Conservation (phyloP, 2,113 vertebrate genomes). For the Macroglossus sobrinus region DNA sequence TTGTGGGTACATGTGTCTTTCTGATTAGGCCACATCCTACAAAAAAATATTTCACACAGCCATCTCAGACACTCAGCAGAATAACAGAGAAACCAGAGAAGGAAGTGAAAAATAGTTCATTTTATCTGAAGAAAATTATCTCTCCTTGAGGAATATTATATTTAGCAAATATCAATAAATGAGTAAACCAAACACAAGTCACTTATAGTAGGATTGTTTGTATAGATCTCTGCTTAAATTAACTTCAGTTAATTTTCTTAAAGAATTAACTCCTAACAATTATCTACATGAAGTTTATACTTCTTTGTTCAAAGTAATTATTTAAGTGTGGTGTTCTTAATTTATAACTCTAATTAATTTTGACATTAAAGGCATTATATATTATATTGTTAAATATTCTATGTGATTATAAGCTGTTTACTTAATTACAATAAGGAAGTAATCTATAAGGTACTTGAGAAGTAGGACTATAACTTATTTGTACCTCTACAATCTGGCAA, state of each 20-base stretch:
- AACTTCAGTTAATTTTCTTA: constrained; percentile 30
- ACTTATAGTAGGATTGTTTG: background rate
- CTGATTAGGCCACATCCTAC: background rate
- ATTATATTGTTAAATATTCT: background rate
- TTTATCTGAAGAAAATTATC: background rate
- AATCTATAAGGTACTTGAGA: background rate
- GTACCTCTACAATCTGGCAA: background rate
- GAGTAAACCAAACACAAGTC: constrained; percentile 15
- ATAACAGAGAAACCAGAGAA: background rate
- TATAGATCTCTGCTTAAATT: background rate
- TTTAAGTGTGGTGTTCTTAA: background rate
- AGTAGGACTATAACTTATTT: constrained; percentile 1
- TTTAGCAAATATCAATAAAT: background rate
- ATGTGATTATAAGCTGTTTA: background rate
- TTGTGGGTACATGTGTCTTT: background rate
- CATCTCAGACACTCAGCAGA: background rate
- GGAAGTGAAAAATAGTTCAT: background rate
- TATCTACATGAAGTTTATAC: background rate
- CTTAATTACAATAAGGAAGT: background rate
- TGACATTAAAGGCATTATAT: background rate
- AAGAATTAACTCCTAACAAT: constrained; percentile 13
- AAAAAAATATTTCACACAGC: background rate
- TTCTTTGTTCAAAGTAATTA: constrained; percentile 3
- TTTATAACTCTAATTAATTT: constrained; percentile 7
- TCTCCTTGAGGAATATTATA: constrained; percentile 21